A percentile compares a stretch with the other conserved stretches of the same genome.
Evolutionary conservation across 2,797 vertebrate genomes (phyloP).

Genomic region (Crax fasciolata): DNA sequence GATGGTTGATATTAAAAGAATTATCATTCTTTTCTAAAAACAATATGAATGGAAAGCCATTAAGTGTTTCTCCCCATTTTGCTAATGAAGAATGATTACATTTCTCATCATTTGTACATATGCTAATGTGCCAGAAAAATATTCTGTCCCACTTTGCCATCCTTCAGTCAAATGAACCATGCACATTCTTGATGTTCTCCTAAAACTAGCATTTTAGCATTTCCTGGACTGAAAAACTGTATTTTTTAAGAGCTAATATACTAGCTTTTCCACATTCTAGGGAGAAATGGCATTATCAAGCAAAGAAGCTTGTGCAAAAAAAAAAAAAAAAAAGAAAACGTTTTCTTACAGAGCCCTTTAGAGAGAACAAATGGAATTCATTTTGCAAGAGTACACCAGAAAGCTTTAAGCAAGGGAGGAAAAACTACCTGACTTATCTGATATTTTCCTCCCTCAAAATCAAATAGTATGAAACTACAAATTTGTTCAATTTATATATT

Average conservation of each 20-base stretch:
- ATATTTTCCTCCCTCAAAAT: neutral
- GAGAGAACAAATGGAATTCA: neutral
- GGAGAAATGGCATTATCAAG: neutral
- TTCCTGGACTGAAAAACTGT: neutral
- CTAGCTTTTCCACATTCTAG: neutral
- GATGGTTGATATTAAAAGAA: neutral
- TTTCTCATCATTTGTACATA: neutral
- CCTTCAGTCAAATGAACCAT: neutral
- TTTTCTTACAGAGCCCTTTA: neutral
- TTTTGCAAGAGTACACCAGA: neutral
- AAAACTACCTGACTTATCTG: neutral
- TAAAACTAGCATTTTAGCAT: neutral
- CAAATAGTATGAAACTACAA: neutral
- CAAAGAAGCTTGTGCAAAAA: neutral
- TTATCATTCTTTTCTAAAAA: neutral
- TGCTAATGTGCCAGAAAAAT: neutral
- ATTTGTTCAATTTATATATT: neutral
- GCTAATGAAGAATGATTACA: neutral
- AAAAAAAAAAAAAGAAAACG: neutral
- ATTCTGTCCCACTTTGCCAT: neutral
- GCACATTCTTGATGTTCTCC: neutral
- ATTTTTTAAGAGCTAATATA: neutral
- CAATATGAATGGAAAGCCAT: neutral
- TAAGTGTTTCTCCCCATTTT: neutral
- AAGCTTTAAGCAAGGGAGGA: neutral